A percentile compares a stretch with the other conserved stretches of the same genome.
Conservation (phyloP, 2,888 invertebrate species). For the Pachydiplax longipennis region DNA sequence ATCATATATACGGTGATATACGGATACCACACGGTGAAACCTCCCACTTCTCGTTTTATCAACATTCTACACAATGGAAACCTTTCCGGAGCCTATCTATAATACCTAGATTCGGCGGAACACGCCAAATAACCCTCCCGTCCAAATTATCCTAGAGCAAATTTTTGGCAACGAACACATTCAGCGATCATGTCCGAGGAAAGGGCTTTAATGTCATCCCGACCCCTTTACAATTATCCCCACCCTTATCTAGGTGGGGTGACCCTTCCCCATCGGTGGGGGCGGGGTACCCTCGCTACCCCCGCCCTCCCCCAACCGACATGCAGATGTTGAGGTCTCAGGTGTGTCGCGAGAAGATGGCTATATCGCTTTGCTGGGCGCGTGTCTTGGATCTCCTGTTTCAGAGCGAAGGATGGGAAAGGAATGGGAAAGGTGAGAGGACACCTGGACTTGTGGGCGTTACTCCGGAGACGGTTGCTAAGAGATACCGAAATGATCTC, state of each 20-base stretch:
- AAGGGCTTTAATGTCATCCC: not conserved
- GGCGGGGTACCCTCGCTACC: not conserved
- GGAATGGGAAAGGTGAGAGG: not conserved
- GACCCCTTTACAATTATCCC: not conserved
- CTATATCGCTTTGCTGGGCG: conserved; percentile 19
- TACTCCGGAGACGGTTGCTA: not conserved
- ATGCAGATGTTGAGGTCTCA: conserved; percentile 30
- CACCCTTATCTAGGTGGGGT: not conserved
- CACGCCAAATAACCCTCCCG: not conserved
- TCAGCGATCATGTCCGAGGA: not conserved
- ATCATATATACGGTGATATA: not conserved
- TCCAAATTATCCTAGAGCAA: not conserved
- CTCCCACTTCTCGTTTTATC: not conserved
- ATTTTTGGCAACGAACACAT: not conserved
- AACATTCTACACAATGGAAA: no score
- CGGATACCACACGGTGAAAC: not conserved
- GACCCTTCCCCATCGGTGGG: not conserved
- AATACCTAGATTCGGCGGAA: not conserved
- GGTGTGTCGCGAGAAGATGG: not conserved
- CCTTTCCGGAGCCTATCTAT: no score
- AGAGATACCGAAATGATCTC: not conserved
- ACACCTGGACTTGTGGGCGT: conserved; percentile 23
- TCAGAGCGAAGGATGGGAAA: not conserved
- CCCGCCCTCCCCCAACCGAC: not conserved
- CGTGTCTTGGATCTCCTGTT: conserved; percentile 17